phyloP scores from a whole-genome alignment of 37 sponge, comb jelly and placozoan species.

The Halichondria panicea region DNA sequence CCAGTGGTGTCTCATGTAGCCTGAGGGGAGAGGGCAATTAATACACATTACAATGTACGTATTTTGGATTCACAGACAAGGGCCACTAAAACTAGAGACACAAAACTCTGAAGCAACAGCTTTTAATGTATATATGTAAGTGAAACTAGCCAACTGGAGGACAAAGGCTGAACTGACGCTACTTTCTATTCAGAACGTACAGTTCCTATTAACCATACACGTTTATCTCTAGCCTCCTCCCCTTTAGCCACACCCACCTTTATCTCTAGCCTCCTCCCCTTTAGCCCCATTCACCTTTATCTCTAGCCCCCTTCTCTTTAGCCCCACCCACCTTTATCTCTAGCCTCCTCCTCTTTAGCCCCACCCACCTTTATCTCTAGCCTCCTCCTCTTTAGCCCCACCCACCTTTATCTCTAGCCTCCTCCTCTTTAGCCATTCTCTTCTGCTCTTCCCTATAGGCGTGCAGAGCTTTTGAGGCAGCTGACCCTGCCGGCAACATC shows the following conservation, averaged over 20 bases:
- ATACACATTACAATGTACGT: no score
- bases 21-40: no score
- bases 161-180: no score
- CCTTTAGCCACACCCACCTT: not conserved
- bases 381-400: not conserved
- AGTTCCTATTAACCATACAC: no score
- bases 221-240: no score
- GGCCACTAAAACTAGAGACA: no score
- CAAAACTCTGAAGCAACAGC: no score
- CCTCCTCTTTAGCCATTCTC: not conserved
- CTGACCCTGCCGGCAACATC: conserved; percentile 64
- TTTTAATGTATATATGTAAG: no score
- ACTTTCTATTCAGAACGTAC: no score
- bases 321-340: not conserved
- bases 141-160: no score
- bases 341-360: not conserved
- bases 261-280: not conserved
- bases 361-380: not conserved
- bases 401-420: not conserved
- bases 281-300: conserved; percentile 10
- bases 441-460: conserved; percentile 50
- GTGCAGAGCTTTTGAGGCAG: conserved; percentile 43
- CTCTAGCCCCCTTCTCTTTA: not conserved
- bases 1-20: conserved; percentile 64
- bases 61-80: no score